These are phyloP conservation scores for Contarinia nasturtii DNA, from an alignment of 1,140 invertebrate species.

Conservation along the genomic window DNA sequence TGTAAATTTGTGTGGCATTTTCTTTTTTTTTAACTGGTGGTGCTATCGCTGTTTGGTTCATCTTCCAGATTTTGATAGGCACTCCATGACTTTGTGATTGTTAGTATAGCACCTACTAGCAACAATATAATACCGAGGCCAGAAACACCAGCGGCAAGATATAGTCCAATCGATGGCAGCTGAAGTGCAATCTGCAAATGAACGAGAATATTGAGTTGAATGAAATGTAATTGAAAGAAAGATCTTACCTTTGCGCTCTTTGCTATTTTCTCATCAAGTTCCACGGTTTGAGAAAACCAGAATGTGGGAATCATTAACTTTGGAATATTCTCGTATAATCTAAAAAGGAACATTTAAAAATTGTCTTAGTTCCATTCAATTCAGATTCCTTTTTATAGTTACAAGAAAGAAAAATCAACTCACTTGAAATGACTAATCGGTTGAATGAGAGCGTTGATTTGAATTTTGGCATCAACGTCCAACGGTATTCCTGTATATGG, in stretches of 20 bases:
- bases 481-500: constrained; percentile 51
- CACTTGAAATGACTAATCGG: constrained; percentile 33
- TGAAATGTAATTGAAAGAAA: not conserved
- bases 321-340: constrained; percentile 31
- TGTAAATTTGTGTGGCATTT: too few species aligned
- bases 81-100: constrained; percentile 22
- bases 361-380: not conserved
- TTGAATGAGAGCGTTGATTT: constrained; percentile 50
- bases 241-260: constrained; percentile 27
- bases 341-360: constrained; percentile 16
- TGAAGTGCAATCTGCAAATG: constrained; percentile 21
- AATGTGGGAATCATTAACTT: constrained; percentile 42
- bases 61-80: constrained; percentile 16
- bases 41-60: constrained; percentile 10
- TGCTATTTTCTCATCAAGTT: constrained; percentile 35
- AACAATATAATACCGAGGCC: constrained; percentile 28
- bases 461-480: constrained; percentile 41
- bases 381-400: not conserved
- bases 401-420: constrained; percentile 13
- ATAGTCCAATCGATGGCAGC: constrained; percentile 27
- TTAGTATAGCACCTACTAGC: constrained; percentile 24
- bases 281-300: constrained; percentile 51
- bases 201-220: not conserved
- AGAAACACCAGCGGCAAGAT: constrained; percentile 29
- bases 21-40: too few species aligned